Evolutionary conservation across 2,797 vertebrate genomes (phyloP), one percentile per base, ranked within the genome.

Genomic region (Furcifer pardalis): DNA sequence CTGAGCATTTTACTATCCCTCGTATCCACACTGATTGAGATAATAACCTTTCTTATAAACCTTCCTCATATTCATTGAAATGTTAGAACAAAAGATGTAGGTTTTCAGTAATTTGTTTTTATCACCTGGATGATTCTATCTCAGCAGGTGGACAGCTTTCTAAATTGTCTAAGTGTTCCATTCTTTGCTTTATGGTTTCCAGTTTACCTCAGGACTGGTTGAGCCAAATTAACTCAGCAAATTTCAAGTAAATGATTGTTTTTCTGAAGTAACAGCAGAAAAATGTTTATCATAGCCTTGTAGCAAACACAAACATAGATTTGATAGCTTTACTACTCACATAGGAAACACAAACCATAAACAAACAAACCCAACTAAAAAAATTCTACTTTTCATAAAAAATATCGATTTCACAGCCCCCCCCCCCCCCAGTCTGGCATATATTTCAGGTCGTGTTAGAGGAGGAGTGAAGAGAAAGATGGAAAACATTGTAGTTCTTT

Each of bases 171-270:
- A n/a, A 27, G 9, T 23, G 12, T 13, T 79, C 5, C 44, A 66
- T n/a, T n/a, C n/a, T n/a, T n/a, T n/a, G n/a, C n/a, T n/a, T n/a
- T n/a, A n/a, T n/a, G n/a, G n/a, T n/a, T n/a, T n/a, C n/a, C n/a
- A n/a, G n/a, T n/a, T n/a, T n/a, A n/a, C n/a, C 37, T 81, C 62
- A 30, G 52, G 40, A 77, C 75, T 62, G 76, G 73, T 71, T 86
- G 40, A 62, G 75, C 75, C 49, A 59, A n/a, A 76, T 7, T 60
- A 60, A 62, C 25, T 62, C 37, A 77, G 72, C 9, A 77, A 62
- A 62, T 77, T 81, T 86, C 63, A 86, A 49, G 27, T 30, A 76
- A 81, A 68, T 40, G 40, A 68, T 44, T 32, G 30, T 75, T 85
- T 49, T 37, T 44, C 60, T 69, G 65, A 84, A 65, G 77, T 59